phyloP scores from a whole-genome alignment of 1,140 invertebrate genomes.

The Philotrypesis tridentata region DNA sequence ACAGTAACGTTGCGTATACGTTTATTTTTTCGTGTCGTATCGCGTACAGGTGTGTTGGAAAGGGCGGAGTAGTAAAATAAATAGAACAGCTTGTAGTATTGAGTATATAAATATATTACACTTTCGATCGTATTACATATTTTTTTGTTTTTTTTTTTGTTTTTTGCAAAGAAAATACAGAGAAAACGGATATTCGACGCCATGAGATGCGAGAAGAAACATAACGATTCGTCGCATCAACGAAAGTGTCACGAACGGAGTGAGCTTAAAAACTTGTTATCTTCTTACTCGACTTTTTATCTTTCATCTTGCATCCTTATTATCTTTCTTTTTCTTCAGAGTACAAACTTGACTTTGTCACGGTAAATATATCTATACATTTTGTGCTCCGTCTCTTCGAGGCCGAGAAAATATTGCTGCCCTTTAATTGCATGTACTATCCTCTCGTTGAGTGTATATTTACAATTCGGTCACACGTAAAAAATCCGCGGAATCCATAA shows the following conservation, averaged over 20 bases:
- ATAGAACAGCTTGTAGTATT: conserved; percentile 42
- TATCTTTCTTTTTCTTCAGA: background rate
- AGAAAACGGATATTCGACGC: conserved; percentile 13
- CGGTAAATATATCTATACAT: background rate
- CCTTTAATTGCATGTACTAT: background rate
- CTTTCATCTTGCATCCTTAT: background rate
- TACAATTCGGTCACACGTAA: background rate
- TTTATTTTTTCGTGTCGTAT: too few relatives aligned
- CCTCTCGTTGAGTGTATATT: background rate
- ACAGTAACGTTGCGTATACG: too few relatives aligned
- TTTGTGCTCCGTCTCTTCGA: background rate
- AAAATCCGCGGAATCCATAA: background rate
- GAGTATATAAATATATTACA: conserved; percentile 66
- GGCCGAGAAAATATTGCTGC: conserved; percentile 5
- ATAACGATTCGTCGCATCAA: conserved; percentile 22
- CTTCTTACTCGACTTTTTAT: conserved; percentile 3
- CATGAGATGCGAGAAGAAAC: conserved; percentile 9
- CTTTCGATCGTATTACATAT: conserved; percentile 59
- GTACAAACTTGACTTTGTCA: conserved; percentile 1
- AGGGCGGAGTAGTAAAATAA: background rate
- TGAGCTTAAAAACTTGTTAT: background rate
- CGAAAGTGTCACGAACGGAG: conserved; percentile 13
- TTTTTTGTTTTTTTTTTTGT: too few relatives aligned
- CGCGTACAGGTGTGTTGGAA: too few relatives aligned
- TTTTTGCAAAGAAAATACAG: conserved; percentile 52